A percentile compares a stretch with the other conserved stretches of the same genome.
Conservation (phyloP, 1,140 invertebrate species). For the Helicoverpa armigera region DNA sequence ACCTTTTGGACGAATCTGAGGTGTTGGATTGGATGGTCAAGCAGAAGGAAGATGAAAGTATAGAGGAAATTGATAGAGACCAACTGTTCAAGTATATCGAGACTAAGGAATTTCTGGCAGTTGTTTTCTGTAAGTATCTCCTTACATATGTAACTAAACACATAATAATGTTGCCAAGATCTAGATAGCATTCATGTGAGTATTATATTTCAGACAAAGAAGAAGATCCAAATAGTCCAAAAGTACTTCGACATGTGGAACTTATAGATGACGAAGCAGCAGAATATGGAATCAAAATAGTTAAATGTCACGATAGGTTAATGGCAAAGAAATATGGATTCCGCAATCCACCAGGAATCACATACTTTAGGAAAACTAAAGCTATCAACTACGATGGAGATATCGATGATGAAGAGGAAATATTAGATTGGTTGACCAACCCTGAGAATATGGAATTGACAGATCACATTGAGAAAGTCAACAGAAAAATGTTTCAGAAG, state of each 20-base stretch:
- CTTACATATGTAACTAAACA: not conserved
- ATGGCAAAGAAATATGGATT: slow-evolving; percentile 98
- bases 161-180: not conserved
- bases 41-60: slow-evolving; percentile 97
- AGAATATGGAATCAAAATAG: slow-evolving; percentile 97
- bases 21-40: slow-evolving; percentile 96
- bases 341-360: slow-evolving; percentile 95
- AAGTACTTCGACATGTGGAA: slow-evolving; percentile 94
- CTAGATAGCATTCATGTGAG: slow-evolving; percentile 14
- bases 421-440: slow-evolving; percentile 97
- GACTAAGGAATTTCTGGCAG: slow-evolving; percentile 96
- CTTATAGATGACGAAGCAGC: slow-evolving; percentile 96
- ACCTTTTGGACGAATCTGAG: slow-evolving; percentile 93
- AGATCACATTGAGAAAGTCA: slow-evolving; percentile 97
- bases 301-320: slow-evolving; percentile 95
- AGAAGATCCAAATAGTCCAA: slow-evolving; percentile 92
- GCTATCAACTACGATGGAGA: slow-evolving; percentile 97
- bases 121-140: slow-evolving; percentile 95
- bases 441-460: slow-evolving; percentile 98
- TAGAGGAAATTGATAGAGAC: slow-evolving; percentile 96
- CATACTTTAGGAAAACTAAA: slow-evolving; percentile 96
- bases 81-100: slow-evolving; percentile 95
- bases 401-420: slow-evolving; percentile 97
- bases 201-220: slow-evolving; percentile 90
- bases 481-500: slow-evolving; percentile 97